phyloP scores from a whole-genome alignment of 1,140 invertebrate genomes.

The Ptiloglossa arizonensis region DNA sequence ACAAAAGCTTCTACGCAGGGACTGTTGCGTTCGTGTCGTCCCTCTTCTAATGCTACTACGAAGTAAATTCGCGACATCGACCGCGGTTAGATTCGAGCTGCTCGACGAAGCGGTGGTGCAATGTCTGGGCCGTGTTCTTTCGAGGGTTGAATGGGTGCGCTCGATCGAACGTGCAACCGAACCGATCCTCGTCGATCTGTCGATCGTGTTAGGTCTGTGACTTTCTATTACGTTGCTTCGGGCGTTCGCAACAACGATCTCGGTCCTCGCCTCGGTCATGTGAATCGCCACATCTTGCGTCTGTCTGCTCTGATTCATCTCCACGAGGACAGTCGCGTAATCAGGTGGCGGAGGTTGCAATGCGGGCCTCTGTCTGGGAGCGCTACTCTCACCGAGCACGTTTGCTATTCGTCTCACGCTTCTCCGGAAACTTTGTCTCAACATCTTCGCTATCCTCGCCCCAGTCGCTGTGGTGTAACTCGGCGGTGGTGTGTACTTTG shows the following conservation, averaged over 20 bases:
- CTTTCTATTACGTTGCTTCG: constrained; percentile 18
- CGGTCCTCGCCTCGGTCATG: constrained; percentile 64
- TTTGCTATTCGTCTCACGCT: constrained; percentile 88
- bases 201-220: constrained; percentile 71
- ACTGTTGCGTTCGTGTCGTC: constrained; percentile 71
- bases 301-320: constrained; percentile 81
- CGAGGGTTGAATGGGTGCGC: constrained; percentile 55
- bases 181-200: constrained; percentile 65
- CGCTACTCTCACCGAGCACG: constrained; percentile 79
- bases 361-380: constrained; percentile 67
- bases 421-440: constrained; percentile 90
- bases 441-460: constrained; percentile 89
- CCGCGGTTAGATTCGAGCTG: constrained; percentile 81
- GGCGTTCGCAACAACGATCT: constrained; percentile 44
- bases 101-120: constrained; percentile 16
- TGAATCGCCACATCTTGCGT: constrained; percentile 62
- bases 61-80: constrained; percentile 83
- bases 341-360: constrained; percentile 84
- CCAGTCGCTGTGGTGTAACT: constrained; percentile 95
- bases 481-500: constrained; percentile 95
- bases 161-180: constrained; percentile 36
- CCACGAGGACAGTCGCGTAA: constrained; percentile 85
- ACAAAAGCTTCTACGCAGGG: constrained; percentile 63
- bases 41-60: constrained; percentile 83
- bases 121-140: constrained; percentile 40